Evolutionary conservation across 2,888 invertebrate genomes (phyloP).

Genomic region (Brenthis ino): DNA sequence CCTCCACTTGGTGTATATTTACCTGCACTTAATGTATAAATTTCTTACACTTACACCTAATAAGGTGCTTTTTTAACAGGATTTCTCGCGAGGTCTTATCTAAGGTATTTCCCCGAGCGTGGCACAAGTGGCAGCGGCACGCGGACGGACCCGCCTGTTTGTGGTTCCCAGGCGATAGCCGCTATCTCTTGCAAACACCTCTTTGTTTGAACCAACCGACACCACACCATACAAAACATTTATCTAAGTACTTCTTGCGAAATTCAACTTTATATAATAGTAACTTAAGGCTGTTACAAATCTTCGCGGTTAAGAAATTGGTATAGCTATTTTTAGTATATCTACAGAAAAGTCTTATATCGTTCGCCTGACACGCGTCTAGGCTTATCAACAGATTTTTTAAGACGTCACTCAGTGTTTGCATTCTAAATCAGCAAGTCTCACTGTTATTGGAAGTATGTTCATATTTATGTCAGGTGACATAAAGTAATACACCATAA

Average conservation of each 20-base stretch:
- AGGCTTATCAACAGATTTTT: slow-evolving; percentile 70
- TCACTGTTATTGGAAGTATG: slow-evolving; percentile 48
- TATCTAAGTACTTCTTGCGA: slow-evolving; percentile 28
- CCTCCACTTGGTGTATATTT: too few species aligned
- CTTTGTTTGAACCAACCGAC: slow-evolving; percentile 77
- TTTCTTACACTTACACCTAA: background rate
- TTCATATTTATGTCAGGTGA: slow-evolving; percentile 18
- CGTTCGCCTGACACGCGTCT: slow-evolving; percentile 65
- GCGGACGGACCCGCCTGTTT: slow-evolving; percentile 73
- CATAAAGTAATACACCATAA: slow-evolving; percentile 13
- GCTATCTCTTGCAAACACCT: slow-evolving; percentile 80
- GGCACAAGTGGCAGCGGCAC: slow-evolving; percentile 68
- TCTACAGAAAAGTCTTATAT: slow-evolving; percentile 42
- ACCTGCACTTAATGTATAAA: too few species aligned
- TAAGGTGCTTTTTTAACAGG: slow-evolving; percentile 4
- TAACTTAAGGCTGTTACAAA: slow-evolving; percentile 15
- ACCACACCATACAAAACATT: slow-evolving; percentile 45
- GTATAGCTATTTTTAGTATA: slow-evolving; percentile 40
- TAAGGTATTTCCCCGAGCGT: slow-evolving; percentile 50
- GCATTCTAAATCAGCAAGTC: slow-evolving; percentile 67
- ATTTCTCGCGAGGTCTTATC: slow-evolving; percentile 35
- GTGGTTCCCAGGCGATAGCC: slow-evolving; percentile 79
- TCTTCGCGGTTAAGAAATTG: slow-evolving; percentile 24
- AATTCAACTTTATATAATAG: slow-evolving; percentile 29
- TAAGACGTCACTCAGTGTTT: slow-evolving; percentile 71